A percentile compares a stretch with the other conserved stretches of the same genome.
Evolutionary conservation across 2,797 vertebrate genomes (phyloP).

Genomic region (Zalophus californianus): DNA sequence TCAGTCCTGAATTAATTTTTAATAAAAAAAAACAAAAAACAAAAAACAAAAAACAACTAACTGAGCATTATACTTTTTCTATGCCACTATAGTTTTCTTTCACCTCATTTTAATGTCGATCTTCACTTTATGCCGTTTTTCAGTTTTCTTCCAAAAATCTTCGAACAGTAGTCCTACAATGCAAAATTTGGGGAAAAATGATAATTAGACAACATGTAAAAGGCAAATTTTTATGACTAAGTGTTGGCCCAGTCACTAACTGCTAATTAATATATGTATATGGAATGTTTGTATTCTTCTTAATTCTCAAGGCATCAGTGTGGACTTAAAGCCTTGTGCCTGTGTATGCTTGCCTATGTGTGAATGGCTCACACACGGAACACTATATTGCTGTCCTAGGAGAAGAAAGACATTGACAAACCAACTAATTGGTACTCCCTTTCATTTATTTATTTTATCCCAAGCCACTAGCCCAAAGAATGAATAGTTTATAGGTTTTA

Average conservation of each 20-base stretch:
- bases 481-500: slow-evolving; percentile 77
- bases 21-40: slow-evolving; percentile 83
- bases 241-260: slow-evolving; percentile 86
- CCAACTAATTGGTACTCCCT: slow-evolving; percentile 85
- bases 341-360: slow-evolving; percentile 46
- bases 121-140: slow-evolving; percentile 94
- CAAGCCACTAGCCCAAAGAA: slow-evolving; percentile 84
- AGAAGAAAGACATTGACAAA: slow-evolving; percentile 72
- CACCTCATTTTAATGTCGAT: slow-evolving; percentile 99
- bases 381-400: slow-evolving; percentile 75
- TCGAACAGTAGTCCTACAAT: slow-evolving; percentile 92
- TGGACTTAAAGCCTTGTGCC: slow-evolving; percentile 74
- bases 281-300: slow-evolving; percentile 65
- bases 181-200: slow-evolving; percentile 93
- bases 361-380: slow-evolving; percentile 70
- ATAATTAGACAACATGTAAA: slow-evolving; percentile 91
- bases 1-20: slow-evolving; percentile 90
- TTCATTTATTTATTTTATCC: slow-evolving; percentile 83
- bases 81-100: slow-evolving; percentile 99
- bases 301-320: slow-evolving; percentile 65
- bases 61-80: slow-evolving; percentile 92
- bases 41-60: slow-evolving; percentile 84
- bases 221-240: slow-evolving; percentile 81
- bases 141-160: slow-evolving; percentile 92
- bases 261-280: slow-evolving; percentile 79